Conservation (phyloP, 2,113 vertebrate genomes). For the Machaerirhynchus nigripectus region DNA sequence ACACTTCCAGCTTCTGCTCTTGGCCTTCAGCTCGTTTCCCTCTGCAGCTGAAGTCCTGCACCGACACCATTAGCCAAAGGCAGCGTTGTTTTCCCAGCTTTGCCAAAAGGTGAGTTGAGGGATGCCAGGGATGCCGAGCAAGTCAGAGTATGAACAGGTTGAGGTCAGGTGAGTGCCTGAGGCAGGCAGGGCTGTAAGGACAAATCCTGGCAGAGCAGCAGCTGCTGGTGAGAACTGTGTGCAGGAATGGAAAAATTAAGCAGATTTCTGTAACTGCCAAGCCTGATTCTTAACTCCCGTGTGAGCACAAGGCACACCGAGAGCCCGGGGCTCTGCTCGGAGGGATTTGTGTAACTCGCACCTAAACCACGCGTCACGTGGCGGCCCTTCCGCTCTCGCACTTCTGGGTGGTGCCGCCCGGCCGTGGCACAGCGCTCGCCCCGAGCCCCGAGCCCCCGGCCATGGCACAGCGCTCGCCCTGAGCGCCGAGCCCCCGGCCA, state of each 20-base stretch:
- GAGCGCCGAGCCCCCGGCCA: background rate
- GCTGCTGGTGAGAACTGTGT: background rate
- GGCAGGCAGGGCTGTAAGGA: background rate
- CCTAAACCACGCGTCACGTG: slow-evolving; percentile 83
- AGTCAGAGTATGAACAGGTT: background rate
- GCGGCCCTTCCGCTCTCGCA: slow-evolving; percentile 71
- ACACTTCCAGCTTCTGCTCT: background rate
- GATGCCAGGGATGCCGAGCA: background rate
- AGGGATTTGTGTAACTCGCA: slow-evolving; percentile 63
- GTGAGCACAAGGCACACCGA: background rate
- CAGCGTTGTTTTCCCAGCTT: background rate
- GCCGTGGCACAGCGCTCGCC: background rate
- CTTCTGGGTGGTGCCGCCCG: background rate
- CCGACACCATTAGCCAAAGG: rapidly evolving
- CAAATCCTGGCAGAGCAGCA: slow-evolving; percentile 1
- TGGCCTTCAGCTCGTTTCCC: background rate
- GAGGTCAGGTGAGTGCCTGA: background rate
- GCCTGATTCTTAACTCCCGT: background rate
- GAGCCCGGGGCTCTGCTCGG: slow-evolving; percentile 49
- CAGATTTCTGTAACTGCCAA: slow-evolving; percentile 33
- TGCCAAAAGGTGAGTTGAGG: background rate
- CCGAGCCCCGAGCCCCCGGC: background rate
- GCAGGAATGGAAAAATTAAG: slow-evolving; percentile 4
- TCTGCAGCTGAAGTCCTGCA: background rate
- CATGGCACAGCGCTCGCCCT: background rate